Percentiles rank a stretch among this genome's conserved stretches.
These are phyloP conservation scores for Xanthia togata DNA, from an alignment of 2,888 invertebrate genomes.

Conservation along the genomic window DNA sequence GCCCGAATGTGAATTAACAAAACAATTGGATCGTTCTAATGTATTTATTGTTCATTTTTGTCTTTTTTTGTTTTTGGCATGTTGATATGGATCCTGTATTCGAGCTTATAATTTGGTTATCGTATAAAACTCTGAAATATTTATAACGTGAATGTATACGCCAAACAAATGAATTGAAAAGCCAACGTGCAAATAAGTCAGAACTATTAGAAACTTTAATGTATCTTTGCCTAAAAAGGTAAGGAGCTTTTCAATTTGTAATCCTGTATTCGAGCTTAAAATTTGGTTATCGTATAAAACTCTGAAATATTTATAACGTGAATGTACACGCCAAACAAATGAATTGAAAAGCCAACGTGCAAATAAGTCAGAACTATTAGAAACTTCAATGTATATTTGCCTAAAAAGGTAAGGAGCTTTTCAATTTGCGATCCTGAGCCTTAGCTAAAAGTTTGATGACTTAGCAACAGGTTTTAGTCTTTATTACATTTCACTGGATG, in stretches of 20 bases:
- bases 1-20: constrained; percentile 73
- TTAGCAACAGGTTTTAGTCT: constrained; percentile 22
- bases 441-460: constrained; percentile 11
- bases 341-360: not conserved
- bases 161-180: constrained; percentile 4
- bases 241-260: constrained; percentile 23
- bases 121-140: not conserved
- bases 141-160: not conserved
- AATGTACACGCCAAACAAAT: constrained; percentile 4
- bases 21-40: constrained; percentile 66
- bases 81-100: not conserved
- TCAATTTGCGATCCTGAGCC: constrained; percentile 17
- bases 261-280: not conserved
- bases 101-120: not conserved
- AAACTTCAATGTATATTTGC: constrained; percentile 4
- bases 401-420: not conserved
- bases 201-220: constrained; percentile 11
- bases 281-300: not conserved
- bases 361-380: constrained; percentile 1
- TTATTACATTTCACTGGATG: not conserved
- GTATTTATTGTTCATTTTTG: not conserved
- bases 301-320: not conserved
- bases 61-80: not conserved
- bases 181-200: not conserved
- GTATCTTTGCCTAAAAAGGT: not conserved